Base-by-base conservation (phyloP, 2,888 invertebrate species). In the Amphipyra berbera region DNA sequence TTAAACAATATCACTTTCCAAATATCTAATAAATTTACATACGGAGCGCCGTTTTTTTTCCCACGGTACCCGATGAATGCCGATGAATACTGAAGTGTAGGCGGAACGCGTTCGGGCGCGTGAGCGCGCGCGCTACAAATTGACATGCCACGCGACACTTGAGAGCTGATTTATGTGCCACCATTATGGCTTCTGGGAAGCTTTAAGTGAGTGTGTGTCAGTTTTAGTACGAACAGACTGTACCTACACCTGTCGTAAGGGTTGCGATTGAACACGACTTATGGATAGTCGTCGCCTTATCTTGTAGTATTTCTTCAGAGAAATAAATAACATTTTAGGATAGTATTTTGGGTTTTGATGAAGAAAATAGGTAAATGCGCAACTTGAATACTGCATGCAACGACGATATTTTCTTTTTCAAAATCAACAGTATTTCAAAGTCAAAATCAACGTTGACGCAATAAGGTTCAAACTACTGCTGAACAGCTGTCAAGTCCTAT, bases 91-190 rank as follows among this genome's bases (percentile, higher is more conserved):
- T 68, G 68, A 65, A 68, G 60, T 38, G 67, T 67, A 73, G 64
- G 66, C 65, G 66, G 74, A 72, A 76, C 73, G 67, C 66, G 70
- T 60, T 62, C 58, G 58, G 61, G 60, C 56, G 60, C 71, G 74
- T 73, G 75, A 75, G 62, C 72, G 74, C 69, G 50, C 69, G 76
- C 78, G 68, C 76, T 69, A 40, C 56, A 76, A 68, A 80, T 85
- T 82, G 78, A 68, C 71, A 84, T 83, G 81, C 80, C 76, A 82
- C 74, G 75, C 79, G 82, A 69, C 78, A 67, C 70, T 48, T 58
- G 61, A 62, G 49, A 44, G 49, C 59, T 78, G 70, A 81, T 72
- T 74, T 76, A 69, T 74, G 65, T 62, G 42, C 42, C 68, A 67
- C 61, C 60, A 49, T 58, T 53, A 45, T 38, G 45, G 55, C 73